Base-by-base conservation (phyloP, 2,797 vertebrate species). In the Gallinago stenura region DNA sequence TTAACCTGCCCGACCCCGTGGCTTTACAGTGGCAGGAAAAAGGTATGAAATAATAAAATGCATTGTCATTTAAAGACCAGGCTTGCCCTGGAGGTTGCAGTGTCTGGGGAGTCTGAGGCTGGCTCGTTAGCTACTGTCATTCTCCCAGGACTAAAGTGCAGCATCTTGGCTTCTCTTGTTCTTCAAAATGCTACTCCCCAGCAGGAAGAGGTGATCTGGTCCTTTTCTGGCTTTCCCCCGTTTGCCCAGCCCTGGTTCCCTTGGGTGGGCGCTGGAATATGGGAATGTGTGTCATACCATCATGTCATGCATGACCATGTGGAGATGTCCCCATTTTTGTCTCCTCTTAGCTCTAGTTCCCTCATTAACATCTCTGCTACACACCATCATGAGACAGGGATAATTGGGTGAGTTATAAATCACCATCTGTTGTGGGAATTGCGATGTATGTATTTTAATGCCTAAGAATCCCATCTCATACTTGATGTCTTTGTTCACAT, bases 401-500 rank as follows among this genome's bases (percentile, higher is more conserved):
- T 93, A 92, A 92, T 14, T 84, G 68, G 15, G 50, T 62, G 86
- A 89, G 56, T 72, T 87, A 64, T 70, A 84, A 87, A 96, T 95
- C 64, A 35, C 58, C 4, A 10, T 45, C 70, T 91, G n/a, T 33
- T 80, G 56, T 93, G 73, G 75, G 78, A 93, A 79, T 89, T 95
- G 43, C 33, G 14, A 61, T 81, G 25, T n/a, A 61, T 70, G 50
- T 84, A 54, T 87, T 96, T 80, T 58, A 90, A 53, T 82, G 37
- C 35, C 60, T 48, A 83, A 53, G 56, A 94, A 89, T 73, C 56
- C 78, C 20, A 24, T 73, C n/a, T 80, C 45, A 11, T 58, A 41
- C 56, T 87, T 90, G 86, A 94, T 93, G 48, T 69, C 80, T 96
- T 90, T 93, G 45, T 95, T 96, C 51, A 33, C 25, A n/a, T 77